Base-by-base conservation (phyloP, 2,888 invertebrate genomes). In the Crossocerus cetratus region DNA sequence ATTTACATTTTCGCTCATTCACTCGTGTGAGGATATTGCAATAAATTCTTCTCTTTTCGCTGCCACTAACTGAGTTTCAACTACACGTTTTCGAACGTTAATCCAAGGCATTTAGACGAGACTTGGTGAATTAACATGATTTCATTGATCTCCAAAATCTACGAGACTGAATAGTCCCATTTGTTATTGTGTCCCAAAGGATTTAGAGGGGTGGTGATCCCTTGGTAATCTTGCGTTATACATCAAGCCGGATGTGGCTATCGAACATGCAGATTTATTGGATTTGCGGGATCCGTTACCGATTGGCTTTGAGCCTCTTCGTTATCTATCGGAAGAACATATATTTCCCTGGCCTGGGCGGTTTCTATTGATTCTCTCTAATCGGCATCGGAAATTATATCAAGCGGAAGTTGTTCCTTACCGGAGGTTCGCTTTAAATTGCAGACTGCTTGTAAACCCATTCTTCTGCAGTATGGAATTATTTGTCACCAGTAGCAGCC, bases 321-420 rank as follows among this genome's bases (percentile, higher is more conserved):
- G 55, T 55, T 55, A 20, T 18, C 20, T 55, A 55, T 55, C 55
- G 55, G 22, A 55, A 55, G 22, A 32, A 5, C 55, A 20, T 55
- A 22, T 55, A 22, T 55, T 32, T 49, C 2, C 49, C 0, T 11
- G 49, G 4, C 13, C 16, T n/a, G 49, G 49, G 49, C 2, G 16
- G 49, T 4, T 49, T 49, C 2, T 16, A 49, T 16, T 49, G 8
- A 13, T 49, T 16, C 11, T 49, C 49, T 2, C 16, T 49, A 49
- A 16, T 5, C 16, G 49, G 11, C 16, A 11, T 16, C 5, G 11
- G 11, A 32, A 32, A 8, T 0, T 5, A 32, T 11, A 32, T 32
- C 8, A 32, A 32, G 11, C 11, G 3, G 0, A 32, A 32, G 32
- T 32, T 32, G 8, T 32, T 32, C 3, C 8, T 32, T 8, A 32